phyloP scores from a whole-genome alignment of 2,113 vertebrate species.

The Merops nubicus region DNA sequence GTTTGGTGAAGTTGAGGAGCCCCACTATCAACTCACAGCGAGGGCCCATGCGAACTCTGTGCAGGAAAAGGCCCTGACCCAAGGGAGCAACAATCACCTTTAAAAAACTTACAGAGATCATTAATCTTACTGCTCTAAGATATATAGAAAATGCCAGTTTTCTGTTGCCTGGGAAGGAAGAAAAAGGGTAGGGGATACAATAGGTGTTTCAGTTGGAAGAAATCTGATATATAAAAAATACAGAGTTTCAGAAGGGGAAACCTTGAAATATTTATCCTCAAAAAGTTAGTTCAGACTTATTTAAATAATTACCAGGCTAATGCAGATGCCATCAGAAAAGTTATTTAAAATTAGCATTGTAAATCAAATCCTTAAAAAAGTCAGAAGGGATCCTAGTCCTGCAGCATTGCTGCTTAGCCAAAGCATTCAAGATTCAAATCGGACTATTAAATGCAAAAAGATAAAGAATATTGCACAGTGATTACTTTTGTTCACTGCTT shows the following conservation, averaged over 20 bases:
- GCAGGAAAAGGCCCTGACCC: neutral
- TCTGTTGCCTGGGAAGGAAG: neutral
- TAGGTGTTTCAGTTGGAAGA: neutral
- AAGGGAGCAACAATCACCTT: neutral
- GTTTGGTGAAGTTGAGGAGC: neutral
- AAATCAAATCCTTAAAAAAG: neutral
- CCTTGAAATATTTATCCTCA: neutral
- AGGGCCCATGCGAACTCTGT: neutral
- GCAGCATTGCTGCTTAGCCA: neutral
- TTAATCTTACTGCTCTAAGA: neutral
- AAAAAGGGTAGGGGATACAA: neutral
- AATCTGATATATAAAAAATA: neutral
- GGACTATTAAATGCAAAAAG: neutral
- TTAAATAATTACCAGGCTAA: neutral
- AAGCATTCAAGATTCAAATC: neutral
- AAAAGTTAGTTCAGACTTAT: neutral
- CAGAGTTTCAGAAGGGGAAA: neutral
- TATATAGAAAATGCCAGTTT: neutral
- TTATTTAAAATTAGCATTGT: neutral
- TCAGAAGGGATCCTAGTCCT: neutral
- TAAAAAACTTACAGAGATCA: neutral
- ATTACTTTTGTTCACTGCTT: neutral
- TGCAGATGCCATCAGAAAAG: neutral
- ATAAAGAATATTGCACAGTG: neutral
- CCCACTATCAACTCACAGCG: rapidly evolving